A percentile compares a stretch with the other conserved stretches of the same genome.
Evolutionary conservation across 2,888 invertebrate species (phyloP).

Genomic region (Graphium colonna): DNA sequence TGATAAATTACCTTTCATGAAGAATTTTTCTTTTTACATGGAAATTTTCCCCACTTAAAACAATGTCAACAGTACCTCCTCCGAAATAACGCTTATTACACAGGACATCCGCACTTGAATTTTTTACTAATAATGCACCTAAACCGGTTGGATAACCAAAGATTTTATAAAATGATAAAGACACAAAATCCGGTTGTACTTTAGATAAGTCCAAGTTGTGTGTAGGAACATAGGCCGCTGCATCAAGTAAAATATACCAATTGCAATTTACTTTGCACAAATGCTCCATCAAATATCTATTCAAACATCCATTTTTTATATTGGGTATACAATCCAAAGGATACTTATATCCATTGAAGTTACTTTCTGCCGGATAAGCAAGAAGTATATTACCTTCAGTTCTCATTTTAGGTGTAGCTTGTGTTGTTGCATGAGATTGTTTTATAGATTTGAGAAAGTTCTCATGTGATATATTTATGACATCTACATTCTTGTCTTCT

Average conservation of each 20-base stretch:
- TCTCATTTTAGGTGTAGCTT: slow-evolving; percentile 30
- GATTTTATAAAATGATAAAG: slow-evolving; percentile 97
- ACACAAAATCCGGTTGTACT: slow-evolving; percentile 92
- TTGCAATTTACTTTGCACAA: slow-evolving; percentile 62
- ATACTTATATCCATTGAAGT: slow-evolving; percentile 96
- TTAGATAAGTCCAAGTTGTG: slow-evolving; percentile 86
- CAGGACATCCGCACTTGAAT: slow-evolving; percentile 80
- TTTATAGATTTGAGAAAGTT: slow-evolving; percentile 71
- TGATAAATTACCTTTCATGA: slow-evolving; percentile 83
- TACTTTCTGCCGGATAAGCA: slow-evolving; percentile 95
- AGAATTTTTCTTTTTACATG: slow-evolving; percentile 85
- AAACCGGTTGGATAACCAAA: slow-evolving; percentile 97
- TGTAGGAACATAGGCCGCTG: slow-evolving; percentile 90
- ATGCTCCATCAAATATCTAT: slow-evolving; percentile 56
- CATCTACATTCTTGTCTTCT: slow-evolving; percentile 69
- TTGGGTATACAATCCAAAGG: slow-evolving; percentile 86
- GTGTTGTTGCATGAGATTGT: slow-evolving; percentile 24
- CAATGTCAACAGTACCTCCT: slow-evolving; percentile 95
- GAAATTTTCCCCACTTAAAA: slow-evolving; percentile 85
- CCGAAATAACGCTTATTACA: slow-evolving; percentile 89
- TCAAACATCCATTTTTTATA: slow-evolving; percentile 81
- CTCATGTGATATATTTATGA: slow-evolving; percentile 79
- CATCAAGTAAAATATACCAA: slow-evolving; percentile 92
- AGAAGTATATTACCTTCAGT: slow-evolving; percentile 80
- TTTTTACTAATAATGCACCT: slow-evolving; percentile 91